Base-by-base conservation (phyloP, 2,888 invertebrate genomes). In the Eupithecia subumbrata region DNA sequence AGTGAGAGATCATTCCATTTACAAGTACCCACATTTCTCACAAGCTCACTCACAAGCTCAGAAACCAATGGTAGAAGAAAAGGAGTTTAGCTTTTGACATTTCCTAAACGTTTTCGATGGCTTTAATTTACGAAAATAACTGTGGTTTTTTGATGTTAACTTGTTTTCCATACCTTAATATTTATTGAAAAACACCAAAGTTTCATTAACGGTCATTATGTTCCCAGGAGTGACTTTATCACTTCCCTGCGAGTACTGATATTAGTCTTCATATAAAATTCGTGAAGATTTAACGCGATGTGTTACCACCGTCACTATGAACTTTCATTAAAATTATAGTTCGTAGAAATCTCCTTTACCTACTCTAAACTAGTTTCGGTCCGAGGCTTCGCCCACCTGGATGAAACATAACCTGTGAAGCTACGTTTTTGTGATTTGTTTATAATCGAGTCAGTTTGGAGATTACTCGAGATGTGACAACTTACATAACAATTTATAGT, bases 1-100 rank as follows among this genome's bases (percentile, higher is more conserved):
- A 88, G 92, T 92, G 70, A 78, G 79, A 8, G 8, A 34, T 25
- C 18, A 37, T 64, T 18, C n/a, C 2, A 11, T 22, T 52, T 56
- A n/a, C 22, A 56, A 22, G 52, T 37, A 37, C 7, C 37, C 37
- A 37, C 37, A 37, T 37, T 4, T 37, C n/a, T n/a, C n/a, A n/a
- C n/a, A n/a, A 30, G 2, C 30, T 18, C 18, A 8, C 52, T 52
- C 22, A 56, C 52, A 11, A 45, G 16, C 7, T n/a, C n/a, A 18
- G 2, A 52, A 52, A 52, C 2, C 52, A 18, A 48, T 48, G 30
- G 30, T 30, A 14, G 7, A 37, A 37, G 37, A 37, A 37, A 16
- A 45, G 16, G 18, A 45, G 45, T 45, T 5, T 16, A 45, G 16
- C 16, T 45, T 18, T 18, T 18, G 16, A 45, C 14, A 16, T 16